Base-by-base conservation (phyloP, 2,888 invertebrate genomes). In the Torymus texanus region DNA sequence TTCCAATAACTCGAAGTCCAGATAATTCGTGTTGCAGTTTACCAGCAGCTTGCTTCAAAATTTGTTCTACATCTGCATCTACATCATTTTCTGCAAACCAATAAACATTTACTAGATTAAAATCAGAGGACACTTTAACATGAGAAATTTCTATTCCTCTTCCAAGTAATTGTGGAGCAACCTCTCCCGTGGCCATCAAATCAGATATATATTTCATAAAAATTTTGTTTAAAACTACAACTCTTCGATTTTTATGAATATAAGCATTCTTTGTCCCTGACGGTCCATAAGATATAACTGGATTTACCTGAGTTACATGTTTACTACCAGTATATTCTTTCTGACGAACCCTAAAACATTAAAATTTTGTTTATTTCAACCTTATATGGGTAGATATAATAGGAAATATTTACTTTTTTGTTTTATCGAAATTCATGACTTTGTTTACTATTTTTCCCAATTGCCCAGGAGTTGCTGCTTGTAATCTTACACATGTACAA, bases 131-230 rank as follows among this genome's bases (percentile, higher is more conserved):
- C 2, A 96, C 91, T 88, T 93, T 92, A 0, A 95, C 93, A 92
- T 93, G 92, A n/a, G 94, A 93, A 81, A 96, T 93, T 91, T 96
- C 95, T 83, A 95, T 92, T 12, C 94, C 94, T 83, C 92, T 91
- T 11, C 94, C 95, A 14, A 94, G 84, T 81, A 96, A 90, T 70
- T 92, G 90, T 12, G 78, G 53, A 68, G 92, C 90, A 51, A 92
- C 91, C 84, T 94, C 93, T 0, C 95, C 95, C 0, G 94, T 94
- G 0, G 95, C 93, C 92, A 97, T 92, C 53, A 95, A 90, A 88
- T 96, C 96, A 0, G 95, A 95, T 11, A 97, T 94, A 79, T 95
- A 92, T 84, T 93, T 93, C 95, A 96, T 96, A 85, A 96, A 96
- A 68, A 96, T 87, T 89, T 95, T 95, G 88, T 96, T 96, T 1